These are phyloP conservation scores for Pangasius larnaudii DNA, from an alignment of 2,797 vertebrate genomes.

Conservation along the genomic window DNA sequence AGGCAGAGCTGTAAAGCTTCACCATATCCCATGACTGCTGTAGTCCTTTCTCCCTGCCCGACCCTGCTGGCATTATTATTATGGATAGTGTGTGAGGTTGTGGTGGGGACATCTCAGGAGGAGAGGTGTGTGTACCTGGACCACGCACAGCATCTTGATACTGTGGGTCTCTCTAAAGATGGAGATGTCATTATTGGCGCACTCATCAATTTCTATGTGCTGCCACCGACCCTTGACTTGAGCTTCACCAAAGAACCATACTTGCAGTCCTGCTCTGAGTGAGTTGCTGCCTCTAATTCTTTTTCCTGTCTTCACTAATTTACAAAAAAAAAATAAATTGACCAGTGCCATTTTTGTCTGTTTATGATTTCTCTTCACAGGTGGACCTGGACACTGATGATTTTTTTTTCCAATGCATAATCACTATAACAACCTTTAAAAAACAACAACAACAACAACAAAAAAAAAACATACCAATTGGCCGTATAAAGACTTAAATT, in stretches of 20 bases:
- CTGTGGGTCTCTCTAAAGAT: conserved; percentile 68
- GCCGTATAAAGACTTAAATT: not conserved
- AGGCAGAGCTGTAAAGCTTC: not conserved
- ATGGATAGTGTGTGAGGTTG: conserved; percentile 20
- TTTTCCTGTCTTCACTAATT: not conserved
- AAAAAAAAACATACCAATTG: not conserved
- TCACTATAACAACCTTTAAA: not conserved
- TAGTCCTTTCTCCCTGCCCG: not conserved
- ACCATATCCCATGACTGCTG: conserved; percentile 38
- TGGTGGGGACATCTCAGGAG: conserved; percentile 9
- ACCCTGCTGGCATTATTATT: conserved; percentile 28
- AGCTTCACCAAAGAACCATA: conserved; percentile 62
- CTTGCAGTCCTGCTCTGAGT: conserved; percentile 69
- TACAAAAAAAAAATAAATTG: not conserved
- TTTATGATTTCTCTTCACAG: not conserved
- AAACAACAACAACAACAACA: too few species aligned
- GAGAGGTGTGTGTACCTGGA: conserved; percentile 58
- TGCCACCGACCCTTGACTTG: conserved; percentile 56
- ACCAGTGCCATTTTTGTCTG: not conserved
- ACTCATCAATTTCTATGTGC: conserved; percentile 70
- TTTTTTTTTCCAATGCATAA: not conserved
- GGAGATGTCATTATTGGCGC: conserved; percentile 77
- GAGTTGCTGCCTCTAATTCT: not conserved
- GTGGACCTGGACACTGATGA: not conserved
- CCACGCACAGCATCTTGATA: conserved; percentile 30